These are phyloP conservation scores for Aplochiton taeniatus DNA, from an alignment of 2,797 vertebrate genomes.

Conservation along the genomic window DNA sequence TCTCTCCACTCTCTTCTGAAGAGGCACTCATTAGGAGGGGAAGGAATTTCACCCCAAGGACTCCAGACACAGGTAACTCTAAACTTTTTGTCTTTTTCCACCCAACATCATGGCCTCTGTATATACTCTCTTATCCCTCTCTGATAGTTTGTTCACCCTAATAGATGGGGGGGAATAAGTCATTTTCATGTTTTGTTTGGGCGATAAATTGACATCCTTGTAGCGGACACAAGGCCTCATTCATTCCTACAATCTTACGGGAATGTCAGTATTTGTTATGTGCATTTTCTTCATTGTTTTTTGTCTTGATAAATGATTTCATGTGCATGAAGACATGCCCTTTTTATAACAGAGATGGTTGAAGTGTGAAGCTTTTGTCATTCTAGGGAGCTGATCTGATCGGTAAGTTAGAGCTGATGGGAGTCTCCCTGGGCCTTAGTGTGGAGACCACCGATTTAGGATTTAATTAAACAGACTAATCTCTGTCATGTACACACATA, in stretches of 20 bases:
- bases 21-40: slow-evolving; percentile 61
- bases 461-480: slow-evolving; percentile 42
- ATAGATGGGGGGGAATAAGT: background rate
- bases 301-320: slow-evolving; percentile 41
- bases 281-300: slow-evolving; percentile 21
- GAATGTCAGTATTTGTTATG: slow-evolving; percentile 16
- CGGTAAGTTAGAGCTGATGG: slow-evolving; percentile 65
- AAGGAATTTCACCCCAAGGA: slow-evolving; percentile 37
- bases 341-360: slow-evolving; percentile 46
- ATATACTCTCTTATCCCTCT: background rate
- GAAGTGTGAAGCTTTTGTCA: slow-evolving; percentile 49
- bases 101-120: background rate
- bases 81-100: slow-evolving; percentile 15
- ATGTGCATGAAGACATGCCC: slow-evolving; percentile 41
- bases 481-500: slow-evolving; percentile 22
- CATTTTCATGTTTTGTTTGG: background rate
- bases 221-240: background rate
- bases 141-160: background rate
- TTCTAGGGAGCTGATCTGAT: slow-evolving; percentile 53
- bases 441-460: slow-evolving; percentile 22
- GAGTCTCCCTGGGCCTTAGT: slow-evolving; percentile 17
- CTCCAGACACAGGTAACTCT: slow-evolving; percentile 62
- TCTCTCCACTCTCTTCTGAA: slow-evolving; percentile 49
- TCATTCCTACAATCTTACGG: slow-evolving; percentile 8
- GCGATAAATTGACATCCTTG: slow-evolving; percentile 8